These are phyloP conservation scores for Zelleria hepariella DNA, from an alignment of 2,888 invertebrate genomes.

Conservation along the genomic window DNA sequence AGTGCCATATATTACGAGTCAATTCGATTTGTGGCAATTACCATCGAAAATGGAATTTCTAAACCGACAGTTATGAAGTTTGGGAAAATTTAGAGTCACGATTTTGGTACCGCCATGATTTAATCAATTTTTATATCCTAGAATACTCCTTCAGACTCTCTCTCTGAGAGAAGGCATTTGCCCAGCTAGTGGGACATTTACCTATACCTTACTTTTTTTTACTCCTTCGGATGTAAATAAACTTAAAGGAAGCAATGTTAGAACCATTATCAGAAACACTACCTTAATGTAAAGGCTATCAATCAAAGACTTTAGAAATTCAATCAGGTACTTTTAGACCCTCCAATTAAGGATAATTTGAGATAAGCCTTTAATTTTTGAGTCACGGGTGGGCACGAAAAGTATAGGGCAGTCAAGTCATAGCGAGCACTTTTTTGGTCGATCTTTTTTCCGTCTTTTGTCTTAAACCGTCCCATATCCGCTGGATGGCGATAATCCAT, in stretches of 20 bases:
- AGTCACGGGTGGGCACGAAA: constrained; percentile 62
- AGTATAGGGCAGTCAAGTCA: constrained; percentile 63
- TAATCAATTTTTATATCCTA: no score
- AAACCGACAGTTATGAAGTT: no score
- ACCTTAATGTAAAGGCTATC: constrained; percentile 45
- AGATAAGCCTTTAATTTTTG: constrained; percentile 68
- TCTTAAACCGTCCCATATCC: constrained; percentile 54
- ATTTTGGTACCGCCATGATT: no score
- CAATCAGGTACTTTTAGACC: constrained; percentile 60
- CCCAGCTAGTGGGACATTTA: no score
- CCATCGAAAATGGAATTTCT: constrained; percentile 37
- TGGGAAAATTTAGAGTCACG: no score
- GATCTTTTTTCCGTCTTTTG: constrained; percentile 49
- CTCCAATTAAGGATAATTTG: constrained; percentile 68
- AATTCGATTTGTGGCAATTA: constrained; percentile 31
- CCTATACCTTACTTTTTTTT: no score
- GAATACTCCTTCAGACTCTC: no score
- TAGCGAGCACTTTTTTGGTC: constrained; percentile 47
- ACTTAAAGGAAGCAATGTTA: constrained; percentile 37
- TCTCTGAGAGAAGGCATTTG: no score
- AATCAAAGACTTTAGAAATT: constrained; percentile 60
- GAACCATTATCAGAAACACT: constrained; percentile 36
- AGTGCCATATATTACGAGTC: constrained; percentile 34
- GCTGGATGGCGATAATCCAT: constrained; percentile 49
- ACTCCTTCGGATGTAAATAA: no score